A percentile compares a stretch with the other conserved stretches of the same genome.
Evolutionary conservation across 2,113 vertebrate genomes (phyloP).

Genomic region (Burhinus oedicnemus): DNA sequence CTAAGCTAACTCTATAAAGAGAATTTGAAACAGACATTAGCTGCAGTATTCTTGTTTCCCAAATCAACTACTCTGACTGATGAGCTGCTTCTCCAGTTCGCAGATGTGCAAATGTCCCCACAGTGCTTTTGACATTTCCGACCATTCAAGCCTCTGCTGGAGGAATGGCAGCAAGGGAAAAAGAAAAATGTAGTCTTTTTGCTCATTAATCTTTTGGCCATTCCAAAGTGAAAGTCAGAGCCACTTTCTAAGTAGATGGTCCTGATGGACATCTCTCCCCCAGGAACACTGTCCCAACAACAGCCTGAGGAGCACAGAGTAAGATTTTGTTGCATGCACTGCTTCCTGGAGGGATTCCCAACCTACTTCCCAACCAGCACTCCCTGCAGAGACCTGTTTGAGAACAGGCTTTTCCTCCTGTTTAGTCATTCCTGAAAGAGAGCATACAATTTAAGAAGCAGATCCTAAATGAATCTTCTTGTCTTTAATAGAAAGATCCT

Average conservation of each 20-base stretch:
- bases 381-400: neutral
- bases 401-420: neutral
- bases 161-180: neutral
- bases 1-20: neutral
- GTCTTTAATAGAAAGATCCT: neutral
- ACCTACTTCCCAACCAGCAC: neutral
- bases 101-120: neutral
- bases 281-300: neutral
- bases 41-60: neutral
- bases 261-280: neutral
- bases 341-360: neutral
- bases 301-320: neutral
- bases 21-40: neutral
- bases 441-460: neutral
- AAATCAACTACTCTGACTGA: neutral
- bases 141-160: neutral
- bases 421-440: neutral
- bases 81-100: neutral
- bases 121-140: neutral
- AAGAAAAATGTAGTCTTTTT: neutral
- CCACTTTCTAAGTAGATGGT: neutral
- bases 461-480: neutral
- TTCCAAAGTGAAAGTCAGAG: neutral
- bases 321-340: neutral
- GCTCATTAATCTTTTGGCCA: neutral